A percentile compares a stretch with the other conserved stretches of the same genome.
phyloP scores from a whole-genome alignment of 1,140 invertebrate species.

The Brachionus rubens region DNA sequence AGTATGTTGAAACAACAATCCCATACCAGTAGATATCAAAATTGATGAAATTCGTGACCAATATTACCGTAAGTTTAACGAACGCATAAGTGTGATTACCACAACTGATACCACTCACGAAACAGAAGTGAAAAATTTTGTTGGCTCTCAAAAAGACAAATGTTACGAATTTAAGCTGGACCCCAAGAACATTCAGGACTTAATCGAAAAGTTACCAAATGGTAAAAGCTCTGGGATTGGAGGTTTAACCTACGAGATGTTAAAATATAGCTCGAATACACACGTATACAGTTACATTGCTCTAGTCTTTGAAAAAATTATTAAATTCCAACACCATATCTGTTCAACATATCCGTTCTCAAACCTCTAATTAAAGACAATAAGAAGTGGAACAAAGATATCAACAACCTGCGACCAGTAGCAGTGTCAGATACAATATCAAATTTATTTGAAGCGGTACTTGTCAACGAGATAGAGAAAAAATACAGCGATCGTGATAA shows the following conservation, averaged over 20 bases:
- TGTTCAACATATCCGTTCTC: neutral
- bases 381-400: neutral
- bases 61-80: too few relatives aligned
- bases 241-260: too few relatives aligned
- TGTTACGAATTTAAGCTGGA: too few relatives aligned
- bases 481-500: neutral
- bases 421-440: neutral
- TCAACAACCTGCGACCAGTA: neutral
- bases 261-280: too few relatives aligned
- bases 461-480: neutral
- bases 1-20: too few relatives aligned
- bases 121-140: neutral
- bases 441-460: conserved; percentile 9
- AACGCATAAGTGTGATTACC: too few relatives aligned
- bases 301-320: too few relatives aligned
- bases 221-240: neutral
- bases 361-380: neutral
- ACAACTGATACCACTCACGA: neutral
- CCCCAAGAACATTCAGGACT: too few relatives aligned
- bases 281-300: too few relatives aligned
- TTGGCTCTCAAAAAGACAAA: too few relatives aligned
- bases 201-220: neutral
- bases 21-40: too few relatives aligned
- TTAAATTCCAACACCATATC: neutral
- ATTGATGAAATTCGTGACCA: too few relatives aligned